Conservation (phyloP, 2,797 vertebrate species). For the Emydoidea blandingii region DNA sequence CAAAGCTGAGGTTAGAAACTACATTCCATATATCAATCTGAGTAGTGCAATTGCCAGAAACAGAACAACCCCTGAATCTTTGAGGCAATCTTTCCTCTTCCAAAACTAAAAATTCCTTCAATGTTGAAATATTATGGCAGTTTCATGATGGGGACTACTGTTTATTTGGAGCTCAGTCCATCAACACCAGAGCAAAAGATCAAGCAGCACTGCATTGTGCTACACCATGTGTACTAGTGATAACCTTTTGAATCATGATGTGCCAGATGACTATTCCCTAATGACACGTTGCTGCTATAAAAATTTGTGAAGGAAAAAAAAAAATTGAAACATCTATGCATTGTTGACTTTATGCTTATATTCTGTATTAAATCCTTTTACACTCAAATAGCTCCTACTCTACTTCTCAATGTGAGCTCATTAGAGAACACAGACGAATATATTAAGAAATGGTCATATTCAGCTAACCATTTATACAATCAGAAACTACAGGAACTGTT, state of each 20-base stretch:
- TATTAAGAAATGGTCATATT: neutral
- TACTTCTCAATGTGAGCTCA: neutral
- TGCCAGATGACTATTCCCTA: neutral
- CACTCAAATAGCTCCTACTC: rapidly evolving
- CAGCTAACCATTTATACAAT: neutral
- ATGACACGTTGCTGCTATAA: neutral
- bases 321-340: neutral
- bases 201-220: neutral
- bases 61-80: neutral
- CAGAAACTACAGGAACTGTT: neutral
- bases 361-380: neutral
- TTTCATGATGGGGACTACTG: neutral
- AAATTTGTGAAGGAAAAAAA: neutral
- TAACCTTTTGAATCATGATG: neutral
- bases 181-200: neutral
- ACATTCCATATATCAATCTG: neutral
- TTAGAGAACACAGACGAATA: neutral
- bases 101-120: neutral
- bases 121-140: neutral
- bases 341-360: neutral
- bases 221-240: rapidly evolving
- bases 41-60: neutral
- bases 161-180: neutral
- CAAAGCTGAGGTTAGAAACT: neutral
- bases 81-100: neutral